Evolutionary conservation across 2,888 invertebrate species (phyloP).

Genomic region (Tachystola acroxantha): DNA sequence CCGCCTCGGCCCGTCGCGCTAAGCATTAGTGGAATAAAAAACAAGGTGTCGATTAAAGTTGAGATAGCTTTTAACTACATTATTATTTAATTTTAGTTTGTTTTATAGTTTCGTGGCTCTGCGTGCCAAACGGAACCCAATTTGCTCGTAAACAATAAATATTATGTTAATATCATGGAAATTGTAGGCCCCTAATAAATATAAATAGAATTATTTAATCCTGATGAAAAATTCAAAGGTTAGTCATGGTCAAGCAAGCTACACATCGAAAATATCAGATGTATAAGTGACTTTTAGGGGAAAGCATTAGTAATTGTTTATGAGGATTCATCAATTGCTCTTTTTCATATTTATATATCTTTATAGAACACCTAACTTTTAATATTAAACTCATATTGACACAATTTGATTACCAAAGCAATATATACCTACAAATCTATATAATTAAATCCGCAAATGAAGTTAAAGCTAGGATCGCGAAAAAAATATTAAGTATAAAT

Average conservation of each 20-base stretch:
- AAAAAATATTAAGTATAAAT: too few relatives aligned
- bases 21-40: constrained; percentile 63
- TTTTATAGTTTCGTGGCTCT: constrained; percentile 39
- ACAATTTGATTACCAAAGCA: too few relatives aligned
- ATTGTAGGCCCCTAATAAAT: constrained; percentile 9
- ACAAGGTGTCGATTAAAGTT: constrained; percentile 63
- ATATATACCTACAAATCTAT: too few relatives aligned
- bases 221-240: constrained; percentile 7
- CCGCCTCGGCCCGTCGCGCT: constrained; percentile 37
- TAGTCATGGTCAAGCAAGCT: constrained; percentile 3
- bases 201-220: constrained; percentile 8
- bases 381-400: too few relatives aligned
- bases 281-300: too few relatives aligned
- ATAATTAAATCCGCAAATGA: too few relatives aligned
- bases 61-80: constrained; percentile 59
- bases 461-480: too few relatives aligned
- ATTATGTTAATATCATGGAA: constrained; percentile 12
- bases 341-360: too few relatives aligned
- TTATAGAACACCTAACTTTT: too few relatives aligned
- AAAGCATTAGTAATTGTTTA: too few relatives aligned
- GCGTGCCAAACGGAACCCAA: constrained; percentile 24
- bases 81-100: constrained; percentile 60
- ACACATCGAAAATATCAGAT: too few relatives aligned
- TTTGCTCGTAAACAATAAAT: constrained; percentile 24
- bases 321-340: too few relatives aligned